phyloP scores from a whole-genome alignment of 2,888 invertebrate species.

The Microplitis manilae region DNA sequence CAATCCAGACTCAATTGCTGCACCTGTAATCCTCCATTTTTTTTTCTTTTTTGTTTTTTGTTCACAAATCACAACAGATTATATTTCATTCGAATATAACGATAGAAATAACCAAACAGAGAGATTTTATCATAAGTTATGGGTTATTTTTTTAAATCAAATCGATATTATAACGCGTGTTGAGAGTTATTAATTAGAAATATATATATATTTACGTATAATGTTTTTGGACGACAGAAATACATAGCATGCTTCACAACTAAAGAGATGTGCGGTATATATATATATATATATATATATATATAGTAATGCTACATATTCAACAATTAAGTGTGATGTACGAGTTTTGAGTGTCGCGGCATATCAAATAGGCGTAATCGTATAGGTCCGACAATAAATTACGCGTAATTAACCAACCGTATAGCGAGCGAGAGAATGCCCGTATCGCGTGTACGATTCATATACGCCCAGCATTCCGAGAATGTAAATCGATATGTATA shows the following conservation, averaged over 20 bases:
- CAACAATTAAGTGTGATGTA: constrained; percentile 68
- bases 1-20: not conserved
- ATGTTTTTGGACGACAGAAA: not conserved
- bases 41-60: not conserved
- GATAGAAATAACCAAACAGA: not conserved
- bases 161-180: not conserved
- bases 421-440: constrained; percentile 20
- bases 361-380: constrained; percentile 66
- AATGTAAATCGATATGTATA: constrained; percentile 54
- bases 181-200: not conserved
- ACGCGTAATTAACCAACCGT: constrained; percentile 61
- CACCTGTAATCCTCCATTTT: not conserved
- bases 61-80: not conserved
- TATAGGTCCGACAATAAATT: constrained; percentile 62
- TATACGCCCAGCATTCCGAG: constrained; percentile 44
- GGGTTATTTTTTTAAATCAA: not conserved
- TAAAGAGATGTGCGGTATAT: constrained; percentile 18
- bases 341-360: constrained; percentile 67
- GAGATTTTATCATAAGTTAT: no score
- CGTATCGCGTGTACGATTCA: constrained; percentile 47
- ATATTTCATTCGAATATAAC: not conserved
- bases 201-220: not conserved
- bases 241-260: constrained; percentile 22
- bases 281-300: not conserved
- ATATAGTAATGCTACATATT: constrained; percentile 63